Evolutionary conservation across 2,888 invertebrate species (phyloP), one percentile per base, ranked within the genome.

Genomic region (Leucania comma): DNA sequence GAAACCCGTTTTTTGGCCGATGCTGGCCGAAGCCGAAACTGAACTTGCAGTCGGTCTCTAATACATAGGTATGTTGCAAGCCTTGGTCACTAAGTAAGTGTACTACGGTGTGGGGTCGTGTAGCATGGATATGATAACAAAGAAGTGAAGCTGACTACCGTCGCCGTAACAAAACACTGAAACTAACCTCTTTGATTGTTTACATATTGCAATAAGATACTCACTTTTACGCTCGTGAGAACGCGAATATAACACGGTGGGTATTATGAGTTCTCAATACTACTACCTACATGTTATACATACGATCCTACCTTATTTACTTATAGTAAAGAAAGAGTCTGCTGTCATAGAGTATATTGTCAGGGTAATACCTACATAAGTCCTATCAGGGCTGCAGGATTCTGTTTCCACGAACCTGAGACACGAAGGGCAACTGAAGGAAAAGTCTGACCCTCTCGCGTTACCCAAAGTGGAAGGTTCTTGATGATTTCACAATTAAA

Each of bases 101-200:
- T 60, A 42, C 14, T 29, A 54, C 51, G 56, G 72, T 63, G 78
- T 79, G 81, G 82, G 72, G 63, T 84, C 85, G 84, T 78, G 68
- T 88, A 75, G 68, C 85, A 75, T 65, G 59, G 76, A 83, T 86
- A 82, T 80, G 83, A 87, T 87, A 88, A 90, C 87, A 85, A 87
- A 87, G 87, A 87, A 83, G 84, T 82, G 84, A 83, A 82, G 81
- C 81, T 80, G 70, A 64, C 61, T 67, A 46, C 46, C n/a, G 22
- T 59, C 53, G 14, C 53, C 64, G 90, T 89, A 91, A 92, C 80
- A 87, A 90, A 80, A 75, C 83, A 77, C 80, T 86, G 83, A 82
- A 89, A 87, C 83, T 86, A 83, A 84, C 83, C 80, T 75, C 87
- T 85, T 84, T 84, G 82, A 83, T 81, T 87, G 88, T 88, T 88